phyloP scores from a whole-genome alignment of 2,888 invertebrate species.

The Bugulina stolonifera region DNA sequence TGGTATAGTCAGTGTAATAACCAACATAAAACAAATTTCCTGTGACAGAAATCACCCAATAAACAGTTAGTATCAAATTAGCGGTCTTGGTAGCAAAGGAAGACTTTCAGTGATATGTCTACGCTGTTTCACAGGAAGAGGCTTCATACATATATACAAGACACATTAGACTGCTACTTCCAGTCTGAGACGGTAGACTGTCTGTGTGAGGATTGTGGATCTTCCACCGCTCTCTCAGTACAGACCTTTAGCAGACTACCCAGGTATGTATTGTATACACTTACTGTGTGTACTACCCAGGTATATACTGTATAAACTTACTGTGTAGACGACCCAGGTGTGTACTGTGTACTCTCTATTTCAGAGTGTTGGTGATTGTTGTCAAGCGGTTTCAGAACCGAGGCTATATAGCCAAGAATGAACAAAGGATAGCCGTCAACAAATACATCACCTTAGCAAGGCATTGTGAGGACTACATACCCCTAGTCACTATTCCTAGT shows the following conservation, averaged over 20 bases:
- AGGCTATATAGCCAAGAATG: conserved; percentile 36
- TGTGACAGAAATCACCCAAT: too few species aligned
- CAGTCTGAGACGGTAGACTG: conserved; percentile 41
- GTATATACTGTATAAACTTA: not conserved
- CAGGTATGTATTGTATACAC: conserved; percentile 37
- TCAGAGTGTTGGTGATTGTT: conserved; percentile 3
- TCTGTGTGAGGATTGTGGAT: conserved; percentile 43
- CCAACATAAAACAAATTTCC: too few species aligned
- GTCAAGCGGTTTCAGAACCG: not conserved
- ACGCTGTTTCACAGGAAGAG: conserved; percentile 31
- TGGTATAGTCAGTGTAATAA: too few species aligned
- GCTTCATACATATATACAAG: conserved; percentile 37
- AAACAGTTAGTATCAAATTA: too few species aligned
- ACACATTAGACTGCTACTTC: conserved; percentile 42
- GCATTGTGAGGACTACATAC: not conserved
- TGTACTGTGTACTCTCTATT: not conserved
- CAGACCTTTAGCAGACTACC: conserved; percentile 43
- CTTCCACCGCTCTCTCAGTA: conserved; percentile 36
- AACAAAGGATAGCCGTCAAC: conserved; percentile 37
- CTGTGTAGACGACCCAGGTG: not conserved
- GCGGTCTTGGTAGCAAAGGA: too few species aligned
- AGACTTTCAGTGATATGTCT: too few species aligned
- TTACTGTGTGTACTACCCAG: not conserved
- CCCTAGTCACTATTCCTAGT: not conserved
- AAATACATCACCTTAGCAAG: conserved; percentile 35